These are phyloP conservation scores for Euphydryas editha DNA, from an alignment of 2,888 invertebrate genomes.

Conservation along the genomic window DNA sequence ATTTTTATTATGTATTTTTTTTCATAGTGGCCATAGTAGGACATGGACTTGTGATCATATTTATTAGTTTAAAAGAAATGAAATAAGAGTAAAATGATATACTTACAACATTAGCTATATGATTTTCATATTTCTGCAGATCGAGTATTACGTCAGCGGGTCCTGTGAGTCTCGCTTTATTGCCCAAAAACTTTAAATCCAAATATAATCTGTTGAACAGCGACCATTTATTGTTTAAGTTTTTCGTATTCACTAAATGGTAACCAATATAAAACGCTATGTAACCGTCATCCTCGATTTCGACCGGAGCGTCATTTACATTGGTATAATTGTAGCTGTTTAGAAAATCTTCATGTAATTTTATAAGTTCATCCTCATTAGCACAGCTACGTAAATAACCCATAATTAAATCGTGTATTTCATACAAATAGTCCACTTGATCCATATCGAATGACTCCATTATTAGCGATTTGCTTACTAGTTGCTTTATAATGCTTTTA, in stretches of 20 bases:
- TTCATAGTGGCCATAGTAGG: too few relatives aligned
- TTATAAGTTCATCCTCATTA: conserved; percentile 66
- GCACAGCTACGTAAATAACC: conserved; percentile 83
- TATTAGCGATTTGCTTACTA: conserved; percentile 87
- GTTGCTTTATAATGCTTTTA: conserved; percentile 84
- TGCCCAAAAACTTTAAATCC: conserved; percentile 87
- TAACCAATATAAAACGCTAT: conserved; percentile 89
- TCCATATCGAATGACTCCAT: conserved; percentile 85
- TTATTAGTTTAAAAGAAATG: not conserved
- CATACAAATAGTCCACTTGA: conserved; percentile 85
- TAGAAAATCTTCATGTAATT: conserved; percentile 84
- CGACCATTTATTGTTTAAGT: conserved; percentile 67
- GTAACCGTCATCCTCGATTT: conserved; percentile 88
- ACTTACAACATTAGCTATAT: conserved; percentile 82
- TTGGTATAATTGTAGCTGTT: conserved; percentile 82
- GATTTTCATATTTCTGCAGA: conserved; percentile 84
- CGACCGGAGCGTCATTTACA: conserved; percentile 74
- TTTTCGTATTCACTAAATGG: conserved; percentile 84
- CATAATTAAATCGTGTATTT: conserved; percentile 87
- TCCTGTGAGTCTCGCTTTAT: conserved; percentile 87
- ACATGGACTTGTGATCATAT: too few relatives aligned
- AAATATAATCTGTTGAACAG: conserved; percentile 85
- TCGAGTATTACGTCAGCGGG: conserved; percentile 88
- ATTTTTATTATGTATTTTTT: too few relatives aligned
- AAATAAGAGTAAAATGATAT: conserved; percentile 18